These are phyloP conservation scores for Aleiodes sp. DNA, from an alignment of 1,140 invertebrate species.

Conservation along the genomic window DNA sequence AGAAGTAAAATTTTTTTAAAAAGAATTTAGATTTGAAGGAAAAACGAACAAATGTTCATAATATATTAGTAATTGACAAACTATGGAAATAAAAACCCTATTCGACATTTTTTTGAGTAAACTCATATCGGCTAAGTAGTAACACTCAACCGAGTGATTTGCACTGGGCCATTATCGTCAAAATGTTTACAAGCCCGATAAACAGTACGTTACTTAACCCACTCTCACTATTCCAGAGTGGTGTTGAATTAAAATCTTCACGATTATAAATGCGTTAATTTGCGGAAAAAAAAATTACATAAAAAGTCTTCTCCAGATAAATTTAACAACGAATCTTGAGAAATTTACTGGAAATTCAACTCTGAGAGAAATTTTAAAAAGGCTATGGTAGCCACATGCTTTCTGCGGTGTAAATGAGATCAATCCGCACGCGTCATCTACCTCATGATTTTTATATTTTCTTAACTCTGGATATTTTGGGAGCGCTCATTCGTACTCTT, in stretches of 20 bases:
- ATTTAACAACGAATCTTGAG: not conserved
- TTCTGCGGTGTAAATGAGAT: constrained; percentile 45
- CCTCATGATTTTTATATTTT: not conserved
- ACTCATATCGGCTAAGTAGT: constrained; percentile 31
- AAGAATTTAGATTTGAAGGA: not conserved
- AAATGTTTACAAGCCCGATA: constrained; percentile 53
- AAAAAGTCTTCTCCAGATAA: not conserved
- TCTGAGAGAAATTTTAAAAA: not conserved
- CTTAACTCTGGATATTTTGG: not conserved
- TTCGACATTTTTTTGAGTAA: constrained; percentile 8
- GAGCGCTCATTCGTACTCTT: not conserved
- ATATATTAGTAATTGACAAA: no score
- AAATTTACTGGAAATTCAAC: not conserved
- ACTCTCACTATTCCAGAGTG: constrained; percentile 34
- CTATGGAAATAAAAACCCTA: no score
- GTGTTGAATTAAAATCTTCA: not conserved
- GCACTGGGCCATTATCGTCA: constrained; percentile 50
- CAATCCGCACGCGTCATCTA: constrained; percentile 40
- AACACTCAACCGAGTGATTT: constrained; percentile 25
- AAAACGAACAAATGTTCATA: not conserved
- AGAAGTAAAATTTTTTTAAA: not conserved
- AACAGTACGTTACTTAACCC: constrained; percentile 49
- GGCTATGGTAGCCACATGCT: not conserved
- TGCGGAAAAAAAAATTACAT: not conserved
- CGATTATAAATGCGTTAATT: constrained; percentile 33